Conservation (phyloP, 2,113 vertebrate species). For the Pao palembangensis region DNA sequence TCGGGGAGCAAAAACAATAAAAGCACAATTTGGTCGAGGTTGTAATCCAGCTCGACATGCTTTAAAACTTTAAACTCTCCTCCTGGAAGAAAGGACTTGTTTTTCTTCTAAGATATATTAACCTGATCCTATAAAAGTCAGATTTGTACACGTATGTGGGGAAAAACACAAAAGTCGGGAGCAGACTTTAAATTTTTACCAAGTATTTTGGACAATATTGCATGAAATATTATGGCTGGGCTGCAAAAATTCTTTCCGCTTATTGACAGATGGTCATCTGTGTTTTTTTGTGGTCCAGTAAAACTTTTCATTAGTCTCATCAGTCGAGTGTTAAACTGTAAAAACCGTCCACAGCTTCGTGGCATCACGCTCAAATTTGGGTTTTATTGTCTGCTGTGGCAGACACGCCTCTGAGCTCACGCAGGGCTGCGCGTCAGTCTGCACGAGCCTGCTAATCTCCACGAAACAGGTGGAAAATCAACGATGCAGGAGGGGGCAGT, state of each 20-base stretch:
- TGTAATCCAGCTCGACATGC: neutral
- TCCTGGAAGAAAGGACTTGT: neutral
- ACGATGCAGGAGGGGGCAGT: no score
- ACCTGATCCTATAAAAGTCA: no score
- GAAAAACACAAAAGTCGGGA: no score
- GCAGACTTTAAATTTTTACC: no score
- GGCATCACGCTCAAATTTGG: constrained; percentile 27
- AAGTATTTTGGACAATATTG: no score
- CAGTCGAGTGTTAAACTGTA: neutral
- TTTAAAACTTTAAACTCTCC: neutral
- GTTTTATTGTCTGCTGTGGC: constrained; percentile 32
- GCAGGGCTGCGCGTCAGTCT: constrained; percentile 28
- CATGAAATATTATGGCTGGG: no score
- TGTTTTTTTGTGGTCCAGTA: neutral
- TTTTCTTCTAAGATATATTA: no score
- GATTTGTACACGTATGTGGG: no score
- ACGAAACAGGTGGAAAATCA: constrained; percentile 42
- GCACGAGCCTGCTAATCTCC: constrained; percentile 28
- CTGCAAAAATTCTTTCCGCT: no score
- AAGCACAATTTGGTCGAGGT: neutral
- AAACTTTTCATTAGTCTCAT: neutral
- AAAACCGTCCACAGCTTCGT: constrained; percentile 32
- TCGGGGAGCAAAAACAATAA: constrained; percentile 12
- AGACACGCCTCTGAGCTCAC: constrained; percentile 49
- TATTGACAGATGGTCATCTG: no score